Evolutionary conservation across 2,888 invertebrate genomes (phyloP).

Genomic region (Pachydiplax longipennis): DNA sequence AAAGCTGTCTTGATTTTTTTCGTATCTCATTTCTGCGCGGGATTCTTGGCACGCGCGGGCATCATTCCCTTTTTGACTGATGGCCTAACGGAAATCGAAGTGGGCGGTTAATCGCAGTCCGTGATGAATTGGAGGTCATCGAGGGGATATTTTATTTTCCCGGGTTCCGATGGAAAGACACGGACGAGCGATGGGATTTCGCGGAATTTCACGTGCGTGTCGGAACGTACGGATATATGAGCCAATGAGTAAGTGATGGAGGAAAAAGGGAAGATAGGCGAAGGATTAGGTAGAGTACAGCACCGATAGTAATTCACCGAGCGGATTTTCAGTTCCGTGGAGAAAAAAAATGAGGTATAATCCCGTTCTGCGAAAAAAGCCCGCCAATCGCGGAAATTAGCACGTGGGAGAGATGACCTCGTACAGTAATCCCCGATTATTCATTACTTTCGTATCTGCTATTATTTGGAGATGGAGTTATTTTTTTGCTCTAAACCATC

Average conservation of each 20-base stretch:
- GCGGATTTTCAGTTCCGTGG: not conserved
- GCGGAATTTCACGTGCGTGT: not conserved
- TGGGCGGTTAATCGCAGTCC: not conserved
- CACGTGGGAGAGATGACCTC: not conserved
- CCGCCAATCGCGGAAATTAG: not conserved
- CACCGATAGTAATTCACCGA: not conserved
- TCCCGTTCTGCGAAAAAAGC: not conserved
- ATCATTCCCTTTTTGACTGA: slow-evolving; percentile 10
- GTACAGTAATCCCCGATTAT: not conserved
- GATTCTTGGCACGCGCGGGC: slow-evolving; percentile 18
- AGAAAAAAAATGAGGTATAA: not conserved
- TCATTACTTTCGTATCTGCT: not conserved
- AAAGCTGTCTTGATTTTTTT: not conserved
- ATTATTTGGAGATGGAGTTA: not conserved
- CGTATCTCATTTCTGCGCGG: not conserved
- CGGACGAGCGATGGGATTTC: not conserved
- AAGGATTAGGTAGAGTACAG: too few species aligned
- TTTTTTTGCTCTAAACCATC: not conserved
- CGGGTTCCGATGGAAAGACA: not conserved
- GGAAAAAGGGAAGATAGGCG: not conserved
- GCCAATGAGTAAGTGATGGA: not conserved
- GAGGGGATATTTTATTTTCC: not conserved
- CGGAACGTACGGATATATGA: not conserved
- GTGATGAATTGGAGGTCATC: slow-evolving; percentile 31
- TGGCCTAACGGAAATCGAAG: slow-evolving; percentile 8